Evolutionary conservation across 2,888 invertebrate species (phyloP).

Genomic region (Synergus itoensis): DNA sequence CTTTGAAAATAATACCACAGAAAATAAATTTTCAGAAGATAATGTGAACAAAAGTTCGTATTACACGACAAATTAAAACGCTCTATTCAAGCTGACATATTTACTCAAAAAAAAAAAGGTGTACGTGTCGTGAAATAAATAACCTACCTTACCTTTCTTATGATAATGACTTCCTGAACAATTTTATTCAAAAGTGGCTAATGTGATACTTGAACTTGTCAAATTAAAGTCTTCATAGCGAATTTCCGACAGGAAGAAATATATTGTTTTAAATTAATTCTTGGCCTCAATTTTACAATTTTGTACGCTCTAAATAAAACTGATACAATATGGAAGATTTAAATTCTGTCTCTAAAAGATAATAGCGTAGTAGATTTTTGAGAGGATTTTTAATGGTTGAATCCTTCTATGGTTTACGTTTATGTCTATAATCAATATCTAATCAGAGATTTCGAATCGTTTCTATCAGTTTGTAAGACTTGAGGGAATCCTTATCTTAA

Average conservation of each 20-base stretch:
- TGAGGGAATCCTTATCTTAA: slow-evolving; percentile 19
- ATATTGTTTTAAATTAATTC: neutral
- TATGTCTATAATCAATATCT: neutral
- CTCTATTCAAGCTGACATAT: slow-evolving; percentile 36
- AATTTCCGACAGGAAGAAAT: neutral
- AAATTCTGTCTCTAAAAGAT: no score
- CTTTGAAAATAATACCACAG: neutral
- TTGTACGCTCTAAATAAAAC: no score
- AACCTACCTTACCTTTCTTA: slow-evolving; percentile 20
- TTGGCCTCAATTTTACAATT: no score
- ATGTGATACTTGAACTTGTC: slow-evolving; percentile 32
- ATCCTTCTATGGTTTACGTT: no score
- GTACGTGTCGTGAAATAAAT: slow-evolving; percentile 35
- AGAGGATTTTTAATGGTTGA: no score
- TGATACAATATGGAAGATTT: no score
- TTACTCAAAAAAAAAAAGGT: slow-evolving; percentile 28
- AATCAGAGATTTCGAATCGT: neutral
- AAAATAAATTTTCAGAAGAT: slow-evolving; percentile 8
- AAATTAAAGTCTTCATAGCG: neutral
- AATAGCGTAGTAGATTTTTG: no score
- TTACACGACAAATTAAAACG: slow-evolving; percentile 29
- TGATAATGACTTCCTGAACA: slow-evolving; percentile 37
- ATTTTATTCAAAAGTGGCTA: slow-evolving; percentile 27
- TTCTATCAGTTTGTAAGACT: neutral
- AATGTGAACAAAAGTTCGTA: slow-evolving; percentile 31